Base-by-base conservation (phyloP, 30 jellyfish, hydroid and myxozoan genomes). In the Chrysaora quinquecirrha region DNA sequence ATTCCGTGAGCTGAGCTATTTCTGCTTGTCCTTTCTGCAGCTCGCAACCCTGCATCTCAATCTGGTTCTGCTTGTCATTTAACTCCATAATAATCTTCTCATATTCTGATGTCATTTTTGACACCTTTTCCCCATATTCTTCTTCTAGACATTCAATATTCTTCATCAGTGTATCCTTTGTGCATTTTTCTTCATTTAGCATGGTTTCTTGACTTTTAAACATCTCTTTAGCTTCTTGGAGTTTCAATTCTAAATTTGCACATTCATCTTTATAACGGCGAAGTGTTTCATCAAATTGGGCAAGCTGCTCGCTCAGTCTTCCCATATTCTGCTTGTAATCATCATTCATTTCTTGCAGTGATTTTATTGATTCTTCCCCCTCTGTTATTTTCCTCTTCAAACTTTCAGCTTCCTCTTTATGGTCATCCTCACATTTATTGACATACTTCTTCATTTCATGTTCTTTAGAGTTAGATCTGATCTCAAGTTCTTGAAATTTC, bases 401-500 rank as follows among this genome's bases (percentile, higher is more conserved):
- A 23, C 52, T 50, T 34, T 76, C 84, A 9, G 31, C 38, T 38
- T 64, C 73, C 33, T 29, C 72, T 35, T 49, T 35, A 34, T 75
- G 56, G 29, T 68, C 80, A 50, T 64, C 50, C 46, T 75, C 62
- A 2, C 18, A 63, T 27, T 18, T 50, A 18, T 21, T 30, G 22
- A 71, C 50, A 19, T 46, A 71, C 35, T 78, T 68, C 30, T 78
- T 62, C 82, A 73, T 67, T 21, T 78, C 84, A 33, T 56, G 78
- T 24, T 78, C 80, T 64, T 70, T 87, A 61, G 81, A 25, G 18
- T 23, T 67, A 11, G 48, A 73, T 29, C 47, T 64, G 11, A 93
- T 93, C 68, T 93, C 97, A 35, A 93, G 34, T 34, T 87, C 98
- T 82, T 93, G 97, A 74, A 93, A 93, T 62, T 82, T 65, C 27